Conservation (phyloP, 53 echinoderm and acorn worm genomes). For the Paelopatides confundens region DNA sequence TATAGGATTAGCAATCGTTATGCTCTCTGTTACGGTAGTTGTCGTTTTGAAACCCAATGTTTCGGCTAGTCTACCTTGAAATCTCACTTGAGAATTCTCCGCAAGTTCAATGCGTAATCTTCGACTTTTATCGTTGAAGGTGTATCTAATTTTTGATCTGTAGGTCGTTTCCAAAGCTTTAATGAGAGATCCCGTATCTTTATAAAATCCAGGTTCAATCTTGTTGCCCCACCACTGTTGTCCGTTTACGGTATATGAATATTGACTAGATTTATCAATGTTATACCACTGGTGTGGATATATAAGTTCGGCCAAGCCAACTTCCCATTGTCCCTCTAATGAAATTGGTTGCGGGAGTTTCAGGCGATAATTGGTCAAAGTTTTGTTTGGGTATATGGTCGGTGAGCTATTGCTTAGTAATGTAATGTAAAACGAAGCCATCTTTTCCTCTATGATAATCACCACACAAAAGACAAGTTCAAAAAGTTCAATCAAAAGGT, state of each 20-base stretch:
- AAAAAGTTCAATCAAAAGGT: not conserved
- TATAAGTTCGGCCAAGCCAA: conserved; percentile 38
- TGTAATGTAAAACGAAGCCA: conserved; percentile 55
- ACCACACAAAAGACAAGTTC: not conserved
- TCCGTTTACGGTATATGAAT: conserved; percentile 5
- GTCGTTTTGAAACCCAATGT: conserved; percentile 35
- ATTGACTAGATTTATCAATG: conserved; percentile 2
- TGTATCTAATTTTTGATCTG: not conserved
- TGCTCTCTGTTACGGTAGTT: not conserved
- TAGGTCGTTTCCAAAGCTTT: conserved; percentile 22
- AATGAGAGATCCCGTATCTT: not conserved
- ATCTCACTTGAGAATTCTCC: not conserved
- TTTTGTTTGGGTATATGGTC: conserved; percentile 50
- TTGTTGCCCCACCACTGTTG: not conserved
- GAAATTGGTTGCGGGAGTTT: conserved; percentile 27
- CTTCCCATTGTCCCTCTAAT: conserved; percentile 24
- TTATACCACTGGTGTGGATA: conserved; percentile 64
- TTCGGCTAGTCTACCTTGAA: conserved; percentile 16
- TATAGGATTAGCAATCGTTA: not conserved
- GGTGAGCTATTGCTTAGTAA: conserved; percentile 62
- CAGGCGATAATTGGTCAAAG: conserved; percentile 35
- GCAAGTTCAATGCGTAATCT: conserved; percentile 1
- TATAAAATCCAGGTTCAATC: not conserved
- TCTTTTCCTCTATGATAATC: not conserved
- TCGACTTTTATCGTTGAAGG: not conserved